These are phyloP conservation scores for Lasioglossum figueresi DNA, from an alignment of 2,888 invertebrate species.

Conservation along the genomic window DNA sequence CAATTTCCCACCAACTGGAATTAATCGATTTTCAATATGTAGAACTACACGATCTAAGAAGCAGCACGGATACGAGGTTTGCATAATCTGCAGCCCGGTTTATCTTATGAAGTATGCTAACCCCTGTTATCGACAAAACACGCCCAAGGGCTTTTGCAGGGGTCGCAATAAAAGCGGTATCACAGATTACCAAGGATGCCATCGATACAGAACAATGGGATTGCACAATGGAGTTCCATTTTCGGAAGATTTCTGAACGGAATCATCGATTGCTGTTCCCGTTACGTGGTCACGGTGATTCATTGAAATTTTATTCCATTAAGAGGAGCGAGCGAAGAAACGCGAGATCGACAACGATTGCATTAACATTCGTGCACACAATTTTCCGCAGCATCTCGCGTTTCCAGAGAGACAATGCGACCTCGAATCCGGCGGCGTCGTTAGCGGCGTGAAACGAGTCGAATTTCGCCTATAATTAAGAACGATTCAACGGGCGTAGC, in stretches of 20 bases:
- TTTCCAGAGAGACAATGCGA: neutral
- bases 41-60: no score
- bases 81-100: neutral
- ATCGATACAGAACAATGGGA: neutral
- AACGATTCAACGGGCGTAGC: neutral
- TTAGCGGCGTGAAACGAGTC: neutral
- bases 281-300: neutral
- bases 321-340: neutral
- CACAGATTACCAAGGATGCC: neutral
- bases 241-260: neutral
- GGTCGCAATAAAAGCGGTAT: neutral
- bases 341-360: neutral
- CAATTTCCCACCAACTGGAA: no score
- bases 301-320: constrained; percentile 8
- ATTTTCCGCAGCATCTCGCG: neutral
- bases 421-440: neutral
- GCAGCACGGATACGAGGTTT: no score
- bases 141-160: neutral
- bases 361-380: neutral
- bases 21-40: no score
- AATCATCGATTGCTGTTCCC: neutral
- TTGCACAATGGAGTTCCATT: neutral
- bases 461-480: neutral
- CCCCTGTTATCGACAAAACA: neutral
- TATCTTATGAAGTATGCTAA: neutral